Evolutionary conservation across 1,140 invertebrate genomes (phyloP).

Genomic region (Bombus pascuorum): DNA sequence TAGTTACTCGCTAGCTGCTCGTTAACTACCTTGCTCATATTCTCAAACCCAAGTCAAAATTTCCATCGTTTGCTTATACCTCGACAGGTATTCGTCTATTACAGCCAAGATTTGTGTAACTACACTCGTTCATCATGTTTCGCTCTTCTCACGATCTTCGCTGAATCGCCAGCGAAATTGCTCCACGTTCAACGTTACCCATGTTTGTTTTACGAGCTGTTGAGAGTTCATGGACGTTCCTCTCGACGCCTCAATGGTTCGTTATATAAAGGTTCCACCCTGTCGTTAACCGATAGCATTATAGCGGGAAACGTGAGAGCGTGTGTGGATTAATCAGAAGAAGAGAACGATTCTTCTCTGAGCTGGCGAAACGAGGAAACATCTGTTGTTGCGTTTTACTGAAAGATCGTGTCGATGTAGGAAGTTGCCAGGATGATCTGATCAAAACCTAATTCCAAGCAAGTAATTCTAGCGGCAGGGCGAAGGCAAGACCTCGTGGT

Average conservation of each 20-base stretch:
- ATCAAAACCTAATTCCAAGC: constrained; percentile 13
- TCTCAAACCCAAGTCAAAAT: neutral
- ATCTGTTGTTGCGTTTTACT: too few relatives aligned
- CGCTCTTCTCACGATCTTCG: neutral
- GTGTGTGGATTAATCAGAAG: constrained; percentile 24
- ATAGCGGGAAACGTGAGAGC: neutral
- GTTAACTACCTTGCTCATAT: too few relatives aligned
- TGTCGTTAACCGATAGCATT: constrained; percentile 18
- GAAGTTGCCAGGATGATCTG: neutral
- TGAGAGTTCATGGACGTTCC: neutral
- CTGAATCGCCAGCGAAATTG: neutral
- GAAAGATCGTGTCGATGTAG: neutral
- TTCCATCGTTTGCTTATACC: neutral
- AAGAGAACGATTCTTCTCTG: neutral
- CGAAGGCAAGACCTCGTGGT: neutral
- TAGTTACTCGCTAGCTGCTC: too few relatives aligned
- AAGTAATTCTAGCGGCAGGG: neutral
- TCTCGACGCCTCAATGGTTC: neutral
- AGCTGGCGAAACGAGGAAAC: constrained; percentile 24
- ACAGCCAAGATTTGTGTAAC: neutral
- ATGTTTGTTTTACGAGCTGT: neutral
- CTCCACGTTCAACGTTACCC: neutral
- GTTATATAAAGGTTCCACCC: neutral
- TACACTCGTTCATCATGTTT: neutral
- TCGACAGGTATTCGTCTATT: neutral